A percentile compares a stretch with the other conserved stretches of the same genome.
These are phyloP conservation scores for Ichneumoninae sp. DNA, from an alignment of 2,888 invertebrate genomes.

Conservation along the genomic window DNA sequence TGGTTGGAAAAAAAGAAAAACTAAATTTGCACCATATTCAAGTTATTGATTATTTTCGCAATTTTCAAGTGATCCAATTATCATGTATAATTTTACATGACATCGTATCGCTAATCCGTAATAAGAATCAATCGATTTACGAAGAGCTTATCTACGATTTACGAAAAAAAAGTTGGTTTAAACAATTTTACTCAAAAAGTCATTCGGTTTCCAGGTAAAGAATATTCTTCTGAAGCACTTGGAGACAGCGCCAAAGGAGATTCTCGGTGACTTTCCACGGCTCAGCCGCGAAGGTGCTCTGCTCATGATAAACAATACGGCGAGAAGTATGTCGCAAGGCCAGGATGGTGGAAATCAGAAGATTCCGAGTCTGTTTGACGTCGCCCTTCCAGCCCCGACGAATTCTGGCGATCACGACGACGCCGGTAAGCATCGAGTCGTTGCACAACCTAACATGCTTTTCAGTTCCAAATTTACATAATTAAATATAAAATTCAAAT, in stretches of 20 bases:
- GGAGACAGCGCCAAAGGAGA: constrained; percentile 96
- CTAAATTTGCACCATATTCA: too few species aligned
- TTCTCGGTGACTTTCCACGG: constrained; percentile 95
- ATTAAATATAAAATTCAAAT: background rate
- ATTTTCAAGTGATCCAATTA: too few species aligned
- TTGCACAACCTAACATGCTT: background rate
- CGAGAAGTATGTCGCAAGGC: constrained; percentile 78
- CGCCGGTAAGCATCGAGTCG: constrained; percentile 72
- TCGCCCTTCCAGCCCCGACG: constrained; percentile 79
- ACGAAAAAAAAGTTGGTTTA: too few species aligned
- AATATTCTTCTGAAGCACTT: constrained; percentile 88
- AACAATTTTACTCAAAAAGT: too few species aligned
- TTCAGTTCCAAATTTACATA: background rate
- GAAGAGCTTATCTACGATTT: too few species aligned
- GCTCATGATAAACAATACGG: constrained; percentile 85
- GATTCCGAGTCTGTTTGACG: constrained; percentile 84
- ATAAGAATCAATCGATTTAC: too few species aligned
- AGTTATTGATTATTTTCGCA: too few species aligned
- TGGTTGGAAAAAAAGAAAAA: too few species aligned
- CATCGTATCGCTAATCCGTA: too few species aligned
- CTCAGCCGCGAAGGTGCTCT: constrained; percentile 91
- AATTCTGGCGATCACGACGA: constrained; percentile 74
- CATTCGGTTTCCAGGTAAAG: constrained; percentile 77
- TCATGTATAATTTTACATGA: too few species aligned
- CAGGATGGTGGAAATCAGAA: constrained; percentile 78